Conservation (phyloP, 92 coral and sea anemone genomes). For the Phenganax subtilis region DNA sequence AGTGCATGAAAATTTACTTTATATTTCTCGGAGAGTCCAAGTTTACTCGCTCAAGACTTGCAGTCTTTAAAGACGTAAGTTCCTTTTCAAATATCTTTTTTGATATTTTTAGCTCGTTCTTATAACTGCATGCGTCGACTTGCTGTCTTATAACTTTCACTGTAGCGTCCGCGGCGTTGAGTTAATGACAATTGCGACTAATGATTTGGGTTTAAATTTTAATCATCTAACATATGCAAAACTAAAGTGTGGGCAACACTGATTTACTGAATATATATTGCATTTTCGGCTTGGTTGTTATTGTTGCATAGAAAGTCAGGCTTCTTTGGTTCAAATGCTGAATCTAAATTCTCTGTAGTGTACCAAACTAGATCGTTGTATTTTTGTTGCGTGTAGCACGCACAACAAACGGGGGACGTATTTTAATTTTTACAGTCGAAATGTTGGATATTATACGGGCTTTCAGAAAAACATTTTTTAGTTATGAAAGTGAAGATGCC, state of each 20-base stretch:
- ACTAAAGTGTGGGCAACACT: constrained; percentile 1
- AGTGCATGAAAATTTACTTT: background rate
- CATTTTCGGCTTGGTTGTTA: background rate
- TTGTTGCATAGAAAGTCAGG: background rate
- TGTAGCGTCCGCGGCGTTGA: background rate
- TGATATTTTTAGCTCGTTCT: background rate
- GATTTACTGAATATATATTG: constrained; percentile 1
- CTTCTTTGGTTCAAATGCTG: background rate
- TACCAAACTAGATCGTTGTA: background rate
- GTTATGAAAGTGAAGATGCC: background rate
- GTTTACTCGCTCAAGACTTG: background rate
- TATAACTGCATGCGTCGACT: background rate
- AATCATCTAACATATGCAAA: constrained; percentile 7
- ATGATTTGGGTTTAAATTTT: constrained; percentile 21
- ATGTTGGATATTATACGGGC: constrained; percentile 30
- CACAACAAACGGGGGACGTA: background rate
- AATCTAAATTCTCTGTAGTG: background rate
- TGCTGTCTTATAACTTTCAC: background rate
- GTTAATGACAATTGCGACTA: background rate
- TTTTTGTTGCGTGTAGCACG: background rate
- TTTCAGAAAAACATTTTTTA: background rate
- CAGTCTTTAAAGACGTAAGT: constrained; percentile 10
- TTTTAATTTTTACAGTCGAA: background rate
- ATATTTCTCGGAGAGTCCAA: background rate
- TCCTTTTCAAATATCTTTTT: background rate